phyloP scores from a whole-genome alignment of 2,888 invertebrate genomes.

The Digitonthophagus gazella region DNA sequence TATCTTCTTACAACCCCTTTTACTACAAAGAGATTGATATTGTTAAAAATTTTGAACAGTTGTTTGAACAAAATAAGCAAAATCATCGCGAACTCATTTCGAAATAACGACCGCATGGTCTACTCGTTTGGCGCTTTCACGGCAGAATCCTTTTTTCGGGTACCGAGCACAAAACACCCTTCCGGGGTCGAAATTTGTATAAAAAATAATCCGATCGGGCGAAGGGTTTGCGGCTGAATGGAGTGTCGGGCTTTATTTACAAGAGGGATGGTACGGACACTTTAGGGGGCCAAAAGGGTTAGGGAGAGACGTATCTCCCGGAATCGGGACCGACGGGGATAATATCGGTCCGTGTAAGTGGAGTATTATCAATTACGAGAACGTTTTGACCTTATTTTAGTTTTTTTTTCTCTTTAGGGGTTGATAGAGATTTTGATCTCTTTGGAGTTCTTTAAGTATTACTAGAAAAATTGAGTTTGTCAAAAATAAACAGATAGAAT shows the following conservation, averaged over 20 bases:
- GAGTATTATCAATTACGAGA: constrained; percentile 10
- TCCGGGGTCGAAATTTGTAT: constrained; percentile 45
- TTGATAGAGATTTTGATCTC: neutral
- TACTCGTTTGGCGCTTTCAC: too few relatives aligned
- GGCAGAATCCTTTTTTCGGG: constrained; percentile 43
- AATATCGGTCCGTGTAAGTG: constrained; percentile 6
- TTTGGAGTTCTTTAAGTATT: too few relatives aligned
- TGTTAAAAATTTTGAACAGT: neutral
- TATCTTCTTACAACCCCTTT: too few relatives aligned
- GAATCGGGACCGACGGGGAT: constrained; percentile 2
- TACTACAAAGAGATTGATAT: neutral
- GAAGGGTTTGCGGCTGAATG: constrained; percentile 51
- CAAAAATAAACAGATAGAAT: too few relatives aligned
- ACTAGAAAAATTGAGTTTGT: too few relatives aligned
- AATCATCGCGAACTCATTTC: constrained; percentile 18
- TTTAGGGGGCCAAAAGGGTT: constrained; percentile 44
- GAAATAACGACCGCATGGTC: neutral
- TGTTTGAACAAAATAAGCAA: neutral
- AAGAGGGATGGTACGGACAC: constrained; percentile 36
- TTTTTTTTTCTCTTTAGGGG: constrained; percentile 6
- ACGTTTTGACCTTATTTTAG: constrained; percentile 13
- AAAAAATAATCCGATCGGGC: constrained; percentile 52
- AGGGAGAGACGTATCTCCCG: constrained; percentile 31
- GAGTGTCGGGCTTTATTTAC: constrained; percentile 50
- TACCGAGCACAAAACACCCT: constrained; percentile 47